phyloP scores from a whole-genome alignment of 2,113 vertebrate species.

The Notechis scutatus region DNA sequence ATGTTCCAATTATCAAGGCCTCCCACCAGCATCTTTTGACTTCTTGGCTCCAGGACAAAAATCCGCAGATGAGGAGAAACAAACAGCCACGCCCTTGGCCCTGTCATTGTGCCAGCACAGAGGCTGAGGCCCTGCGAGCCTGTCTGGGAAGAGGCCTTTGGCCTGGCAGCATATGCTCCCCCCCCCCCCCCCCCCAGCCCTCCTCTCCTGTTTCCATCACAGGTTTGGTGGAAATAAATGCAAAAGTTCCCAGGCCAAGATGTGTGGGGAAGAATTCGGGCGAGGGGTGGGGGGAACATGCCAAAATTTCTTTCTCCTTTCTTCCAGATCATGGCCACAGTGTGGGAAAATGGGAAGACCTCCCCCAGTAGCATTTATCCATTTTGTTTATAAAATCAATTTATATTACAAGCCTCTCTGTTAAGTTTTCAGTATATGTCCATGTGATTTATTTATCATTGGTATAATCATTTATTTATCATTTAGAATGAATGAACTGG shows the following conservation, averaged over 20 bases:
- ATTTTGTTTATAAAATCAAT: not conserved
- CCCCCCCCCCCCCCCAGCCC: too few relatives aligned
- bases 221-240: not conserved
- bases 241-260: not conserved
- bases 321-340: not conserved
- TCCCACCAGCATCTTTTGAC: conserved; percentile 7
- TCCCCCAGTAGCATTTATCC: not conserved
- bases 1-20: not conserved
- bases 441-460: too few relatives aligned
- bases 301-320: not conserved
- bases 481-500: too few relatives aligned
- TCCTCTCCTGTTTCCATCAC: not conserved
- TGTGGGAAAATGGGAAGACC: not conserved
- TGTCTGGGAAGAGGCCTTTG: not conserved
- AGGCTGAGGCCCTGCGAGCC: not conserved
- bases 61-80: conserved; percentile 3
- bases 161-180: not conserved
- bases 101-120: not conserved
- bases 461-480: too few relatives aligned
- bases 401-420: not conserved
- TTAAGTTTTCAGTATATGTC: too few relatives aligned
- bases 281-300: rapidly evolving
- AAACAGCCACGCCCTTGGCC: not conserved
- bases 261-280: too few relatives aligned
- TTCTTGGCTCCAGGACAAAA: not conserved